A percentile compares a stretch with the other conserved stretches of the same genome.
Evolutionary conservation across 2,797 vertebrate species (phyloP).

Genomic region (Manis crassicaudata): DNA sequence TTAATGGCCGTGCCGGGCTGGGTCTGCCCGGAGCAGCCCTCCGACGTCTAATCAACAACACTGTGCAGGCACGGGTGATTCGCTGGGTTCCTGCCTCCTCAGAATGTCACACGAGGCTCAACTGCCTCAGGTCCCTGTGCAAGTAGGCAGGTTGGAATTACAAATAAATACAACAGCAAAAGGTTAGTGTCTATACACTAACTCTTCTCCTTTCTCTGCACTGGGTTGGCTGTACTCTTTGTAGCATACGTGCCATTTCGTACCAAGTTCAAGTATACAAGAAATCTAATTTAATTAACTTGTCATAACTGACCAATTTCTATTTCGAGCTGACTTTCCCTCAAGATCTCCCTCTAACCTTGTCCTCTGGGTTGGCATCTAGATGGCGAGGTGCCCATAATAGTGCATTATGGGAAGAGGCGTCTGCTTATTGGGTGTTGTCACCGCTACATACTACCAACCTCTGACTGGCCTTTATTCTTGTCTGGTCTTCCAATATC

Average conservation of each 20-base stretch:
- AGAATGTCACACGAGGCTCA: slow-evolving; percentile 65
- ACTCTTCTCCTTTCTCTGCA: slow-evolving; percentile 13
- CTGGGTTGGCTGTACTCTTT: not conserved
- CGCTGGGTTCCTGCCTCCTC: slow-evolving; percentile 39
- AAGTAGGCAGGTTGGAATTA: slow-evolving; percentile 52
- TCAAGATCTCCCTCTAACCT: not conserved
- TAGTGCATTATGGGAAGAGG: not conserved
- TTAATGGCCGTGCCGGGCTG: slow-evolving; percentile 27
- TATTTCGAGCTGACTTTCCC: not conserved
- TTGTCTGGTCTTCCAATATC: not conserved
- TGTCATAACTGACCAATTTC: not conserved
- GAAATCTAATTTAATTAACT: not conserved
- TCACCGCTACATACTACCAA: not conserved
- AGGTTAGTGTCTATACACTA: slow-evolving; percentile 30
- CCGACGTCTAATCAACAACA: slow-evolving; percentile 52
- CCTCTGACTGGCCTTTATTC: not conserved
- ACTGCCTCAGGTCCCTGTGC: slow-evolving; percentile 25
- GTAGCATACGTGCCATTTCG: not conserved
- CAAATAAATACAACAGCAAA: slow-evolving; percentile 61
- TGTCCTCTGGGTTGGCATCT: not conserved
- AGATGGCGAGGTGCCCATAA: not conserved
- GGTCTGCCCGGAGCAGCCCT: slow-evolving; percentile 47
- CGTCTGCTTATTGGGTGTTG: not conserved
- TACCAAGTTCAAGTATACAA: not conserved
- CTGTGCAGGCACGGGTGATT: not conserved